A percentile compares a stretch with the other conserved stretches of the same genome.
These are phyloP conservation scores for Metallyticus violacea DNA, from an alignment of 2,888 invertebrate species.

Conservation along the genomic window DNA sequence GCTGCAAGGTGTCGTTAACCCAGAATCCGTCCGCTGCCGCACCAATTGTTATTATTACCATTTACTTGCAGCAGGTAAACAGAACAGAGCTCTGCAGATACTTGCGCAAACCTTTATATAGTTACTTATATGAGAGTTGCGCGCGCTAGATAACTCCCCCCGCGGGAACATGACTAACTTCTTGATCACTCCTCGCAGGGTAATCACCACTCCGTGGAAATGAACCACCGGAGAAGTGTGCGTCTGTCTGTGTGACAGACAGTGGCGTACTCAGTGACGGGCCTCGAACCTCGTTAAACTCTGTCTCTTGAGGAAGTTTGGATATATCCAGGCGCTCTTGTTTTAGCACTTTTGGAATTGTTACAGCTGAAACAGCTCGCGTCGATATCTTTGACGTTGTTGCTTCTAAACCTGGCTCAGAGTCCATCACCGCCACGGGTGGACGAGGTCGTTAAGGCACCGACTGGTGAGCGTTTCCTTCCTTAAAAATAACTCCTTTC, in stretches of 20 bases:
- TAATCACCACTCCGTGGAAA: slow-evolving; percentile 29
- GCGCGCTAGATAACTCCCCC: slow-evolving; percentile 3
- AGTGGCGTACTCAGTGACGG: neutral
- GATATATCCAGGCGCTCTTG: too few relatives aligned
- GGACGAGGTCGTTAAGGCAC: too few relatives aligned
- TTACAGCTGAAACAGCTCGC: too few relatives aligned
- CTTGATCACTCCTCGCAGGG: slow-evolving; percentile 28
- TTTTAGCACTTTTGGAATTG: too few relatives aligned
- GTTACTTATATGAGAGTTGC: neutral
- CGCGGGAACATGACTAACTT: slow-evolving; percentile 22
- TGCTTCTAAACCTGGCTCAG: too few relatives aligned
- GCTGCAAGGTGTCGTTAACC: neutral
- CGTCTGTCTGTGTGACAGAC: neutral
- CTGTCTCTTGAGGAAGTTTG: too few relatives aligned
- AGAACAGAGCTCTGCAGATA: neutral
- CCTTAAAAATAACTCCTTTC: too few relatives aligned
- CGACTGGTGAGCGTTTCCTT: too few relatives aligned
- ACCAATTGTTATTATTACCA: slow-evolving; percentile 11
- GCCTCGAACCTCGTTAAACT: too few relatives aligned
- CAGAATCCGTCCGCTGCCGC: slow-evolving; percentile 15
- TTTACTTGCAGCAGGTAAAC: neutral
- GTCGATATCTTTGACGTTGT: too few relatives aligned
- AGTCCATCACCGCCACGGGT: too few relatives aligned
- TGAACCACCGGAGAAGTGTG: slow-evolving; percentile 17
- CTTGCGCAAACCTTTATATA: neutral